Evolutionary conservation across 2,797 vertebrate species (phyloP).

Genomic region (Tapera naevia): DNA sequence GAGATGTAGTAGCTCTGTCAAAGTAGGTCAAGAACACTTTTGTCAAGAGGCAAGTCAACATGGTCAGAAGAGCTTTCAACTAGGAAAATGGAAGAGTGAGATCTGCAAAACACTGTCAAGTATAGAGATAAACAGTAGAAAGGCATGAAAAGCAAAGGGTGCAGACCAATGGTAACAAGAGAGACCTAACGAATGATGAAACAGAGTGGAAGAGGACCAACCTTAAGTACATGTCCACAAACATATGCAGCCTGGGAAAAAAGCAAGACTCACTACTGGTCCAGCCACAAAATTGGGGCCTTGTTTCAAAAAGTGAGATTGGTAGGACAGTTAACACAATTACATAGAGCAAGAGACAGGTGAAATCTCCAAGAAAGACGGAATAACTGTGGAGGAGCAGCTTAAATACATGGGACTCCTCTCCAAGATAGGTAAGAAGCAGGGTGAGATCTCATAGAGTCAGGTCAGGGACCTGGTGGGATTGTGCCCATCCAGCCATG

Average conservation of each 20-base stretch:
- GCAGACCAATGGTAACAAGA: background rate
- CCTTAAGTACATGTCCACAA: background rate
- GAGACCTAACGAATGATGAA: background rate
- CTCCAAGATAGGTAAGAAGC: background rate
- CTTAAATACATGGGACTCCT: background rate
- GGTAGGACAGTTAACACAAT: background rate
- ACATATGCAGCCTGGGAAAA: background rate
- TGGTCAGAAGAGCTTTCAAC: background rate
- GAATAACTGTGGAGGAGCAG: background rate
- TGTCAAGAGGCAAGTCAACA: background rate
- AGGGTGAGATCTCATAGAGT: accelerated
- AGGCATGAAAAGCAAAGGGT: background rate
- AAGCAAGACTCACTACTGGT: background rate
- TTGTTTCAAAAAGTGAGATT: background rate
- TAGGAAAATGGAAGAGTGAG: background rate
- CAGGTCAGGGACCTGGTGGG: background rate
- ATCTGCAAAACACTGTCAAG: background rate
- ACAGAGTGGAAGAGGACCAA: accelerated
- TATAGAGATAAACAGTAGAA: background rate
- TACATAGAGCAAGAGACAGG: accelerated
- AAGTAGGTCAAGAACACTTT: background rate
- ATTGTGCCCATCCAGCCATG: accelerated
- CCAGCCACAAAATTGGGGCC: accelerated
- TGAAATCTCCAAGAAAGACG: background rate
- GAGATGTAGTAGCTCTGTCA: background rate